A percentile compares a stretch with the other conserved stretches of the same genome.
phyloP scores from a whole-genome alignment of 2,888 invertebrate species.

The Synergus gifuensis region DNA sequence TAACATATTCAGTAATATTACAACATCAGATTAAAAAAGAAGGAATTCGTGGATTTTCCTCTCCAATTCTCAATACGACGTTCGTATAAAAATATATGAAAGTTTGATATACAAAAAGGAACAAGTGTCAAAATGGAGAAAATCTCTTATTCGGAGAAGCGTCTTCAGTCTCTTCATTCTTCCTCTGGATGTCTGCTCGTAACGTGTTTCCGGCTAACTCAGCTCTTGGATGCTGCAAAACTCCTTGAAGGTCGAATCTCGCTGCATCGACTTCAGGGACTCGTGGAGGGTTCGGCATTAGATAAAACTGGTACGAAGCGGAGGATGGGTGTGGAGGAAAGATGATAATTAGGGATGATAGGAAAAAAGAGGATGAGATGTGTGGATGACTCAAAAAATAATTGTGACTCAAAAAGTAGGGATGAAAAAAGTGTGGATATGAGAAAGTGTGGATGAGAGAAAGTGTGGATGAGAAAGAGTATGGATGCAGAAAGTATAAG shows the following conservation, averaged over 20 bases:
- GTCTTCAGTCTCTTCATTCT: constrained; percentile 3
- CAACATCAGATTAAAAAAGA: not conserved
- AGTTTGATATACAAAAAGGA: not conserved
- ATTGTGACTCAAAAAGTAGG: constrained; percentile 39
- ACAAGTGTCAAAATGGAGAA: not conserved
- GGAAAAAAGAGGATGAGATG: not conserved
- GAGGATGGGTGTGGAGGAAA: constrained; percentile 14
- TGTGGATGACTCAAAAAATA: constrained; percentile 8
- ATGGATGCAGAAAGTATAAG: constrained; percentile 53
- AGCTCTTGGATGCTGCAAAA: constrained; percentile 46
- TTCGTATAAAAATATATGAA: not conserved
- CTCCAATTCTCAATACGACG: not conserved
- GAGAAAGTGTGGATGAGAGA: not conserved
- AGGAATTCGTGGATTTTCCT: not conserved
- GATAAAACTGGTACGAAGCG: constrained; percentile 58
- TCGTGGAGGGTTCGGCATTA: constrained; percentile 53
- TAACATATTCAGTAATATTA: not conserved
- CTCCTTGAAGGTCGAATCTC: constrained; percentile 48
- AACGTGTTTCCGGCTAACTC: constrained; percentile 43
- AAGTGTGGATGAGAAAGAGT: constrained; percentile 43
- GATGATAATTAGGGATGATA: not conserved
- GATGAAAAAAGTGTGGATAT: constrained; percentile 46
- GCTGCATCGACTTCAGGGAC: constrained; percentile 49
- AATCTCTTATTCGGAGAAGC: not conserved
- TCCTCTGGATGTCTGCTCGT: constrained; percentile 27